Evolutionary conservation across 2,888 invertebrate genomes (phyloP).

Genomic region (Folsomia manolachei): DNA sequence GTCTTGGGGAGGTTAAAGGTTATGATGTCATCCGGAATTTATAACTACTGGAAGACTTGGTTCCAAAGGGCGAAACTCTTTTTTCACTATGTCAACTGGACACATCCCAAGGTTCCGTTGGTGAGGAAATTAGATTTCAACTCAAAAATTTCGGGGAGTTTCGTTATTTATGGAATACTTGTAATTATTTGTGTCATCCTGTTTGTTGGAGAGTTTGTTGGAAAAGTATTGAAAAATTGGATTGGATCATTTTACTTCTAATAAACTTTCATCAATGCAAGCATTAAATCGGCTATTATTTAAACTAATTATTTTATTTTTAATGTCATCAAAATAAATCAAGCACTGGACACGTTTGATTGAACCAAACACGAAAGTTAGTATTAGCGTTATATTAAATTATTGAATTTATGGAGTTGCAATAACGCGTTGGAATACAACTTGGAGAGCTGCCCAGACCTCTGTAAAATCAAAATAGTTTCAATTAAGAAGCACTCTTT

Average conservation of each 20-base stretch:
- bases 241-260: too few relatives aligned
- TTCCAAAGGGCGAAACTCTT: background rate
- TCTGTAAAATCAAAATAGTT: constrained; percentile 14
- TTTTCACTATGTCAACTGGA: background rate
- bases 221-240: too few relatives aligned
- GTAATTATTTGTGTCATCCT: too few relatives aligned
- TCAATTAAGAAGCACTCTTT: background rate
- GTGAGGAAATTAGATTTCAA: background rate
- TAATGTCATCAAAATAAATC: too few relatives aligned
- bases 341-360: too few relatives aligned
- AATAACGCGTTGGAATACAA: constrained; percentile 15
- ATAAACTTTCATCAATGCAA: too few relatives aligned
- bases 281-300: too few relatives aligned
- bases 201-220: too few relatives aligned
- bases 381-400: too few relatives aligned
- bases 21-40: background rate
- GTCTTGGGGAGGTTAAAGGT: background rate
- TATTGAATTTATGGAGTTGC: too few relatives aligned
- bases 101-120: background rate
- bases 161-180: background rate
- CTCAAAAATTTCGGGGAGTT: background rate
- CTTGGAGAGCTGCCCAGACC: constrained; percentile 21
- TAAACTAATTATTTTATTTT: too few relatives aligned
- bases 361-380: too few relatives aligned
- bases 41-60: background rate